These are phyloP conservation scores for Poecilobothrus nobilitatus DNA, from an alignment of 2,888 invertebrate species.

Conservation along the genomic window DNA sequence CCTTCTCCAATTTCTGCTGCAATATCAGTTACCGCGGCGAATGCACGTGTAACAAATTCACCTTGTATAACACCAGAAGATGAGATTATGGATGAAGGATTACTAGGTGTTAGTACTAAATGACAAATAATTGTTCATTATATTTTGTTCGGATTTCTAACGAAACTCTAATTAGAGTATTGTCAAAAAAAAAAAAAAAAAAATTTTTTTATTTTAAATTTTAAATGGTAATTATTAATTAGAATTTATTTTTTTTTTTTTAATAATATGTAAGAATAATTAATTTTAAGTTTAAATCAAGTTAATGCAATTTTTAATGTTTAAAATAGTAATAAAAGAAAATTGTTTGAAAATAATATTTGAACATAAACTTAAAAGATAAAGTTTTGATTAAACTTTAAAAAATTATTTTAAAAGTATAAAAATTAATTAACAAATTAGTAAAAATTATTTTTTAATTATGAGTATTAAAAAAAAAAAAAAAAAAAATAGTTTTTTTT, in stretches of 20 bases:
- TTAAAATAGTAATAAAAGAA: neutral
- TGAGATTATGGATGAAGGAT: neutral
- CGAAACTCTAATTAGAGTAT: neutral
- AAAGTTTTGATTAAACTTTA: neutral
- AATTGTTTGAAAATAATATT: neutral
- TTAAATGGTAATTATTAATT: neutral
- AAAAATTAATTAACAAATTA: too few relatives aligned
- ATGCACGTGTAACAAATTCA: neutral
- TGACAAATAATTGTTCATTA: neutral
- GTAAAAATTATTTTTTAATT: too few relatives aligned
- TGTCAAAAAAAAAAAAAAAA: neutral
- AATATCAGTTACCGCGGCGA: neutral
- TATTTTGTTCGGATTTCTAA: neutral
- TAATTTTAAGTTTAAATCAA: constrained; percentile 4
- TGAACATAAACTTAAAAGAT: neutral
- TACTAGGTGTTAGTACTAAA: constrained; percentile 3
- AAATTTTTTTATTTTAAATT: neutral
- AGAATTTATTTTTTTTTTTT: neutral
- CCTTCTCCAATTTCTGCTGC: neutral
- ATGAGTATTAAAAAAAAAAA: too few relatives aligned
- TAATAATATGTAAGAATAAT: neutral
- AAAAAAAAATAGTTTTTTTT: too few relatives aligned
- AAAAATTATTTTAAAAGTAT: too few relatives aligned
- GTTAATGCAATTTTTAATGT: constrained; percentile 6
- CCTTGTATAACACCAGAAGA: neutral